Evolutionary conservation across 2,797 vertebrate genomes (phyloP).

Genomic region (Discoglossus pictus): DNA sequence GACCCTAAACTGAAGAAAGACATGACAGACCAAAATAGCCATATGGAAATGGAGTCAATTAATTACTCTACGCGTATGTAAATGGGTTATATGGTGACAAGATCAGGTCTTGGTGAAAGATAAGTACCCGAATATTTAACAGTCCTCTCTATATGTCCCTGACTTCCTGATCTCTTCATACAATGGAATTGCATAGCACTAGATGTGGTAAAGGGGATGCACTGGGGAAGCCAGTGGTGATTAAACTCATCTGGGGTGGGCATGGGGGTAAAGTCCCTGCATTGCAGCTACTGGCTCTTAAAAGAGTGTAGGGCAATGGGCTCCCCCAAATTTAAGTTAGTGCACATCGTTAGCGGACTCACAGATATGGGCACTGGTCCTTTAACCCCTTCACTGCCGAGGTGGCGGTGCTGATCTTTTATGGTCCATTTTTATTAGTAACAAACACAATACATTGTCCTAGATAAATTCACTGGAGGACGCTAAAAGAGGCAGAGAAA

Average conservation of each 20-base stretch:
- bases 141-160: conserved; percentile 35
- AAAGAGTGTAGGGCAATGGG: neutral
- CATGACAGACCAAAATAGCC: neutral
- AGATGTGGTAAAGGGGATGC: conserved; percentile 17
- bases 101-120: conserved; percentile 15
- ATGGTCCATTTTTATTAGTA: too few relatives aligned
- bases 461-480: too few relatives aligned
- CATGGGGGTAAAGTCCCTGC: neutral
- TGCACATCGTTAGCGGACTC: conserved; percentile 11
- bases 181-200: conserved; percentile 47
- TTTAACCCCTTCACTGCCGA: conserved; percentile 20
- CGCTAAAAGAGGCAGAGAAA: neutral
- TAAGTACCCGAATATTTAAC: conserved; percentile 27
- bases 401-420: too few relatives aligned
- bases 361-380: neutral
- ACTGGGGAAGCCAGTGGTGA: neutral
- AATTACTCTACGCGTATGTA: neutral
- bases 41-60: neutral
- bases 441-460: too few relatives aligned
- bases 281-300: neutral
- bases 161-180: conserved; percentile 22
- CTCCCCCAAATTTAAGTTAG: conserved; percentile 13
- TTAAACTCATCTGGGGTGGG: neutral
- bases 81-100: conserved; percentile 15
- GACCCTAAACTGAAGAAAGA: neutral